phyloP scores from a whole-genome alignment of 2,797 vertebrate species.

The Heteromormyrus szaboi region DNA sequence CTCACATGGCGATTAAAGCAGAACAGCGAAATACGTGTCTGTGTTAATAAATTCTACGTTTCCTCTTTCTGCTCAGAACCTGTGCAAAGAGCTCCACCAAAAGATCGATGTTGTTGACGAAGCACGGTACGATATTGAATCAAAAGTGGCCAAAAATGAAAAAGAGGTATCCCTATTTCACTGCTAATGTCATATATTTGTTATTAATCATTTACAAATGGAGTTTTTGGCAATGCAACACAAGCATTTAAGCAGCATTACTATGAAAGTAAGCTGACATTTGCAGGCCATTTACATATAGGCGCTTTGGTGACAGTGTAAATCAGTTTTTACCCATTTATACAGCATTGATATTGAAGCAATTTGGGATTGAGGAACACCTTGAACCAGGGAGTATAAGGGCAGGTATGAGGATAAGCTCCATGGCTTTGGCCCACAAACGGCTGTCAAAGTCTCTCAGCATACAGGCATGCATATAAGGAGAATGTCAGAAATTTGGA shows the following conservation, averaged over 20 bases:
- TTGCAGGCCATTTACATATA: neutral
- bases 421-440: neutral
- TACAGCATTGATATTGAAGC: neutral
- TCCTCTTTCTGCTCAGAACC: neutral
- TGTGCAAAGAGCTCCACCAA: constrained; percentile 17
- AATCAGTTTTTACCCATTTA: neutral
- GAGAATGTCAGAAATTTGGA: neutral
- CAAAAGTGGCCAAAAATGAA: constrained; percentile 20
- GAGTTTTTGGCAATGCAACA: neutral
- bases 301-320: neutral
- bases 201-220: neutral
- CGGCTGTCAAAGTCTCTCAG: neutral
- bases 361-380: neutral
- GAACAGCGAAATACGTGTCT: neutral
- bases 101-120: constrained; percentile 20
- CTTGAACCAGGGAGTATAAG: neutral
- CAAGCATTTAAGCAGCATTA: neutral
- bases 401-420: neutral
- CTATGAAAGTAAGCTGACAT: neutral
- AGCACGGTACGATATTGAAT: constrained; percentile 16
- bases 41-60: neutral
- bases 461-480: neutral
- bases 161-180: constrained; percentile 9
- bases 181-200: neutral
- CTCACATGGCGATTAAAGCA: neutral